Evolutionary conservation across 2,797 vertebrate species (phyloP).

Genomic region (Peromyscus nudipes): DNA sequence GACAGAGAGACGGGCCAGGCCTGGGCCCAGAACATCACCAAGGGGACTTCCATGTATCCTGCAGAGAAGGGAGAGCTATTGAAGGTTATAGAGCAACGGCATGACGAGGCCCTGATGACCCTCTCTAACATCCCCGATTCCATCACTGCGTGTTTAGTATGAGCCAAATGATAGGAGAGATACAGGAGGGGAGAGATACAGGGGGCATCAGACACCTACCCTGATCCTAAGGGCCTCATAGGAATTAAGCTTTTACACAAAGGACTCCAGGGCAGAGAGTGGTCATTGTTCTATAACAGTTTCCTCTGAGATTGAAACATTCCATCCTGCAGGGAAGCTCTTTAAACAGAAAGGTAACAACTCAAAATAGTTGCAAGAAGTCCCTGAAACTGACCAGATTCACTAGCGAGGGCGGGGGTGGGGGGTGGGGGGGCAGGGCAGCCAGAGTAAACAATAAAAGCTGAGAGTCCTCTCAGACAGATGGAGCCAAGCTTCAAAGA

Average conservation of each 20-base stretch:
- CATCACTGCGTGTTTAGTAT: background rate
- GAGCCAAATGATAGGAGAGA: background rate
- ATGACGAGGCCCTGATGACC: background rate
- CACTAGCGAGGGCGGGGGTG: too few species aligned
- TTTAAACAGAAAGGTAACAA: background rate
- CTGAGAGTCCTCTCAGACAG: background rate
- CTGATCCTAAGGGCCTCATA: background rate
- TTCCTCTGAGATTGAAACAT: background rate
- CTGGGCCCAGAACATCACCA: too few species aligned
- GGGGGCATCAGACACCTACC: background rate
- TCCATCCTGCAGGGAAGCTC: background rate
- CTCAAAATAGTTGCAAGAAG: background rate
- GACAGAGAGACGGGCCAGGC: background rate
- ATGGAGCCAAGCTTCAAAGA: background rate
- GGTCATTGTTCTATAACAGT: background rate
- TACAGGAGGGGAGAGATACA: too few species aligned
- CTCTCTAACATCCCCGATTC: background rate
- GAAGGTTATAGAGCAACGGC: background rate
- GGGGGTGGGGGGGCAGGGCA: too few species aligned
- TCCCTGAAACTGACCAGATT: background rate
- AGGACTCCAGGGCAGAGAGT: background rate
- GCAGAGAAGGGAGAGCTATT: background rate
- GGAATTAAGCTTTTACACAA: background rate
- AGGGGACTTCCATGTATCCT: background rate
- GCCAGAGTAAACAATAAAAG: background rate